Conservation (phyloP, 64 coral and sea anemone species). For the Porites lutea region DNA sequence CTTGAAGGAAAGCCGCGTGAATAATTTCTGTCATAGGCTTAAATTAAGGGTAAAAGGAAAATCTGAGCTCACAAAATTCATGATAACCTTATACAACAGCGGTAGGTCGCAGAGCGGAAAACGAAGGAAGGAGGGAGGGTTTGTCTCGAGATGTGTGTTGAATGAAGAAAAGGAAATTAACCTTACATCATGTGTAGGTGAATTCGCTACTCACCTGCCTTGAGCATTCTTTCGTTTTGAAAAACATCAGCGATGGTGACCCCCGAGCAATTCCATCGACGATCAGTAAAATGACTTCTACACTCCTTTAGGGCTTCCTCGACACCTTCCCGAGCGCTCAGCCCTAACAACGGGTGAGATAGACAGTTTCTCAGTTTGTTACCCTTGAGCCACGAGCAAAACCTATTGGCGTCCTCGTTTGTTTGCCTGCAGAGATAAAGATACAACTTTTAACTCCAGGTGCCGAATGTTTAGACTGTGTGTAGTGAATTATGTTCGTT, state of each 20-base stretch:
- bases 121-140: neutral
- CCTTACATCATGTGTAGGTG: neutral
- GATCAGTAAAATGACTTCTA: slow-evolving; percentile 75
- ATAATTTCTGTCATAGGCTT: neutral
- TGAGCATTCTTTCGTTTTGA: slow-evolving; percentile 71
- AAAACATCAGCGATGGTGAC: slow-evolving; percentile 86
- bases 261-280: slow-evolving; percentile 88
- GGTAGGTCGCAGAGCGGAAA: slow-evolving; percentile 1
- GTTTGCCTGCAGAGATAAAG: slow-evolving; percentile 58
- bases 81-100: neutral
- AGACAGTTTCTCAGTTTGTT: slow-evolving; percentile 68
- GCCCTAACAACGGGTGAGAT: slow-evolving; percentile 26
- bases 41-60: neutral
- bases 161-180: slow-evolving; percentile 2
- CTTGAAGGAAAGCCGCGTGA: neutral
- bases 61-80: neutral
- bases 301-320: slow-evolving; percentile 80
- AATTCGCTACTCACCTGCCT: slow-evolving; percentile 58
- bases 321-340: slow-evolving; percentile 72
- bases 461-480: neutral
- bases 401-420: slow-evolving; percentile 58
- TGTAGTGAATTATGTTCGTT: neutral
- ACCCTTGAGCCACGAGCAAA: slow-evolving; percentile 83
- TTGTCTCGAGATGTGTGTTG: neutral
- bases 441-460: neutral